Conservation (phyloP, 1,140 invertebrate species). For the Drosophila asahinai region DNA sequence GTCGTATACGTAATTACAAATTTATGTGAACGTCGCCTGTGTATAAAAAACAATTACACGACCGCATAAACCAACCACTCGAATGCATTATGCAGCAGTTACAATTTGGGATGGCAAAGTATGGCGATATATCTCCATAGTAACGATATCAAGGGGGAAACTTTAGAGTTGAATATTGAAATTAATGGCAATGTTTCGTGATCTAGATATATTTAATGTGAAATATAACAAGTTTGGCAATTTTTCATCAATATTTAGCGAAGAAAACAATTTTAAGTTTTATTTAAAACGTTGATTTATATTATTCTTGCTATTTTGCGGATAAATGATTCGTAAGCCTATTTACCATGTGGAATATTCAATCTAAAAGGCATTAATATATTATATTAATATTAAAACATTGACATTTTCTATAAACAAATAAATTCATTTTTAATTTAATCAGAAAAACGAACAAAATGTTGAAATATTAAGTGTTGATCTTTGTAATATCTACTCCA, state of each 20-base stretch:
- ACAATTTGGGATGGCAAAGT: conserved; percentile 17
- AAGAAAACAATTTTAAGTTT: no score
- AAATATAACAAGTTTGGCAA: no score
- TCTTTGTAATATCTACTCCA: no score
- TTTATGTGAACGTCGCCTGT: conserved; percentile 70
- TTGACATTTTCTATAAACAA: no score
- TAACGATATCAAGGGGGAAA: no score
- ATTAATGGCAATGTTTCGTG: neutral
- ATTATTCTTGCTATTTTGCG: neutral
- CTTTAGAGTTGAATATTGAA: neutral
- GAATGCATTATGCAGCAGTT: conserved; percentile 64
- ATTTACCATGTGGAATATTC: no score
- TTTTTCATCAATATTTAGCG: neutral
- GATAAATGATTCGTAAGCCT: no score
- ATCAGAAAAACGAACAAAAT: no score
- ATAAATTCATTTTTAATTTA: no score
- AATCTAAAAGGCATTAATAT: no score
- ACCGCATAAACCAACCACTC: conserved; percentile 19
- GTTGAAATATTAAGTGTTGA: no score
- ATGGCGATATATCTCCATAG: neutral
- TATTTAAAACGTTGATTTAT: neutral
- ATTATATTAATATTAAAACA: no score
- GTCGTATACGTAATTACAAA: conserved; percentile 82
- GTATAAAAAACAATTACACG: conserved; percentile 58
- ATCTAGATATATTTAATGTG: neutral